Percentiles rank a stretch among this genome's conserved stretches.
Evolutionary conservation across 2,113 vertebrate genomes (phyloP).

Genomic region (Orientallactaga bullata): DNA sequence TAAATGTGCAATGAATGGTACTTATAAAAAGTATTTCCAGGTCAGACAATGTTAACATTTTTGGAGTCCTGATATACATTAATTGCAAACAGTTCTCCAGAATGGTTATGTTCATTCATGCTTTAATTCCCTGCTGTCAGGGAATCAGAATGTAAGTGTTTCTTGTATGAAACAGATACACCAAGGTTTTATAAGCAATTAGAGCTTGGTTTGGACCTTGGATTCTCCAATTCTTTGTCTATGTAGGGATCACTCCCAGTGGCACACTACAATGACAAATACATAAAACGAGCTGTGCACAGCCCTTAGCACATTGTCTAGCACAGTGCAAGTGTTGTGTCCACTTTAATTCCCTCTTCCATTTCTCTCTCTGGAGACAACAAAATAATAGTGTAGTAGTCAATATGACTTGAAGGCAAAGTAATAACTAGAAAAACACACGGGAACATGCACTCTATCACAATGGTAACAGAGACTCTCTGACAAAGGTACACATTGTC

Average conservation of each 20-base stretch:
- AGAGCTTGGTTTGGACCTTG: neutral
- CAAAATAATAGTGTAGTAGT: neutral
- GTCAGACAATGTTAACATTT: slow-evolving; percentile 2
- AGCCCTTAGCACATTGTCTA: neutral
- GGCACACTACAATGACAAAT: neutral
- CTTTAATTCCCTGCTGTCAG: neutral
- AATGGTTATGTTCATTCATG: neutral
- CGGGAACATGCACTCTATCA: neutral
- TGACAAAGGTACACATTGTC: neutral
- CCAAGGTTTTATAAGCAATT: neutral
- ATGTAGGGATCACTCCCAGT: neutral
- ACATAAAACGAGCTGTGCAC: neutral
- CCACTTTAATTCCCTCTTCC: neutral
- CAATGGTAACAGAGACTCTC: slow-evolving; percentile 10
- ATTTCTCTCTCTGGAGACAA: neutral
- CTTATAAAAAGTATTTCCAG: slow-evolving; percentile 12
- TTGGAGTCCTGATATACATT: neutral
- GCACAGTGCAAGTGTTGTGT: neutral
- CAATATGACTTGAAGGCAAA: neutral
- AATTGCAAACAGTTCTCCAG: neutral
- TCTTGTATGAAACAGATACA: neutral
- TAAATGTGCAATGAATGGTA: neutral
- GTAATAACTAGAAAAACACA: neutral
- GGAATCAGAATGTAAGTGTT: neutral
- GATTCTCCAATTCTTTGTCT: neutral